These are phyloP conservation scores for Leptinotarsa texana DNA, from an alignment of 1,140 invertebrate species.

Conservation along the genomic window DNA sequence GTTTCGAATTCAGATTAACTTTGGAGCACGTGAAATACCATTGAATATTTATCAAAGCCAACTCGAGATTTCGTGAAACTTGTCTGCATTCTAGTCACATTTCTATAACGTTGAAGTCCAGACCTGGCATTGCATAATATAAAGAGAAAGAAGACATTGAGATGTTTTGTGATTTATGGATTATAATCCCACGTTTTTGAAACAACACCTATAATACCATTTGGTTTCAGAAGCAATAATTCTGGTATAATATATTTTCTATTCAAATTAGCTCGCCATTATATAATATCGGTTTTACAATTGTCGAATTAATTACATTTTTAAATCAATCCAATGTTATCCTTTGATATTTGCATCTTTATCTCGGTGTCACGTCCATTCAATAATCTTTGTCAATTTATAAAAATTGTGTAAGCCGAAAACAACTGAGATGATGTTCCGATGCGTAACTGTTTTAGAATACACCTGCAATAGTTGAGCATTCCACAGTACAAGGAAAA, in stretches of 20 bases:
- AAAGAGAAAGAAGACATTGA: constrained; percentile 8
- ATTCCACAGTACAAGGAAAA: too few relatives aligned
- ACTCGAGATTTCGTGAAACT: too few relatives aligned
- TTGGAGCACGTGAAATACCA: too few relatives aligned
- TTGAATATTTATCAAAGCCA: too few relatives aligned
- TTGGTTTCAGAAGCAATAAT: constrained; percentile 1
- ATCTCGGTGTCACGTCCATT: not conserved
- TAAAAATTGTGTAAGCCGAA: not conserved
- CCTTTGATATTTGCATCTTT: not conserved
- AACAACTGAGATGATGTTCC: too few relatives aligned
- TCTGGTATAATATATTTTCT: not conserved
- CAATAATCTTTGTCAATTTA: not conserved
- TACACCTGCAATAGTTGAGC: too few relatives aligned
- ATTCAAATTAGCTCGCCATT: not conserved
- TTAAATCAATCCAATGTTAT: not conserved
- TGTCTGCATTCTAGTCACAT: too few relatives aligned
- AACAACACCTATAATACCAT: not conserved
- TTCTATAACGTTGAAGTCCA: not conserved
- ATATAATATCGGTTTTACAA: constrained; percentile 2
- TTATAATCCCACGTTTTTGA: not conserved
- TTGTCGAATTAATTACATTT: not conserved
- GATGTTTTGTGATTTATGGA: constrained; percentile 8
- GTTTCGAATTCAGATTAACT: too few relatives aligned
- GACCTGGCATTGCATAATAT: not conserved
- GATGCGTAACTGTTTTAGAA: too few relatives aligned